Evolutionary conservation across 1,140 invertebrate genomes (phyloP).

Genomic region (Neodiprion virginianus): DNA sequence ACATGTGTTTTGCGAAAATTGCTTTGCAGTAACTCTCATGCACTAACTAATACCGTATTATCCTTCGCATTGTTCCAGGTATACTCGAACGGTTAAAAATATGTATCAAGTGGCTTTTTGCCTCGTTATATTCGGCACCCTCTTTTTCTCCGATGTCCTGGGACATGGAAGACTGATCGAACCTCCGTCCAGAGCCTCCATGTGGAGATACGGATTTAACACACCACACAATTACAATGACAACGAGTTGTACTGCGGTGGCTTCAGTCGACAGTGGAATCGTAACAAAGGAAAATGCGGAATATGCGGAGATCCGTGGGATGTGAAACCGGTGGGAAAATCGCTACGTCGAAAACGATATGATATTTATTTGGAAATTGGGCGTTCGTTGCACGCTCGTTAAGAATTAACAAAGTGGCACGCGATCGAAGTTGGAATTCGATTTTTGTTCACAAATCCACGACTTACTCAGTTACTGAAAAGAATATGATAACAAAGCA

Average conservation of each 20-base stretch:
- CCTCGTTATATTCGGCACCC: slow-evolving; percentile 19
- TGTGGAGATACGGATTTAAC: slow-evolving; percentile 76
- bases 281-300: slow-evolving; percentile 83
- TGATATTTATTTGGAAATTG: too few relatives aligned
- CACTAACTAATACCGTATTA: background rate
- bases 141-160: slow-evolving; percentile 37
- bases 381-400: too few relatives aligned
- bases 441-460: too few relatives aligned
- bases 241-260: slow-evolving; percentile 89
- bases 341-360: background rate
- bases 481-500: too few relatives aligned
- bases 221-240: slow-evolving; percentile 82
- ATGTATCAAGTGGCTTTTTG: slow-evolving; percentile 19
- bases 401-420: too few relatives aligned
- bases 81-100: slow-evolving; percentile 20
- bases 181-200: slow-evolving; percentile 82
- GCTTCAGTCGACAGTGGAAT: slow-evolving; percentile 80
- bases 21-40: background rate
- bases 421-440: too few relatives aligned
- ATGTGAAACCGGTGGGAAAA: slow-evolving; percentile 61
- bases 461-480: too few relatives aligned
- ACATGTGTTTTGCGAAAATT: too few relatives aligned
- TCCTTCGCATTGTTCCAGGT: slow-evolving; percentile 19
- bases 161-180: slow-evolving; percentile 84
- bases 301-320: slow-evolving; percentile 87